Base-by-base conservation (phyloP, 1,140 invertebrate genomes). In the Drosophila albomicans region DNA sequence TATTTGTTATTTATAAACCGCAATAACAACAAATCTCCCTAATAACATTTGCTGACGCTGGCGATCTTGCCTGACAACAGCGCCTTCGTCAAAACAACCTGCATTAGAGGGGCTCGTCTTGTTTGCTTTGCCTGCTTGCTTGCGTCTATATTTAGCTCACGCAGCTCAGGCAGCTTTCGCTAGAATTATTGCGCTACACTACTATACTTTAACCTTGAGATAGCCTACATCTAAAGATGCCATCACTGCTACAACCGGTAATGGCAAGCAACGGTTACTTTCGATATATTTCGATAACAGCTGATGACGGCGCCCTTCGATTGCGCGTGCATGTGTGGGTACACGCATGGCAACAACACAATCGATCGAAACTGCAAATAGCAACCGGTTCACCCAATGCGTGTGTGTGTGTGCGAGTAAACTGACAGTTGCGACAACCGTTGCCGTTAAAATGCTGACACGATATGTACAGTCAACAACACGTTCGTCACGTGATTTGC, bases 41-140 rank as follows among this genome's bases (percentile, higher is more conserved):
- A 75, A 71, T 49, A 64, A 64, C 35, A 59, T 35, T 25, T 13
- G 52, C 15, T 68, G 64, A 74, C 62, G 51, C 61, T 30, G 15
- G 13, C 10, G 62, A 71, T 56, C 57, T 78, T 20, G 63, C 84
- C 85, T 88, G 84, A 88, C 84, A 88, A 88, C 84, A 88, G 84
- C 46, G 43, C 49, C 38, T n/a, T 5, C 32, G 32, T 8, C 32
- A 32, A 32, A 63, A 10, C 30, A 35, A 32, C 5, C 51, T 32
- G 25, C n/a, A 16, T 25, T 59, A 80, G 72, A 72, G 84, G 78
- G 84, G 84, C 84, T 89, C 85, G 82, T 87, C 79, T 48, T 8
- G 16, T 0, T 38, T 10, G 35, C 11, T n/a, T 45, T 25, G 20
- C 20, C 3, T 25, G 16, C 1, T 25, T 10, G 35, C 11, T 10